Evolutionary conservation across 2,113 vertebrate genomes (phyloP), one percentile per base, ranked within the genome.

Genomic region (Anguilla japonica): DNA sequence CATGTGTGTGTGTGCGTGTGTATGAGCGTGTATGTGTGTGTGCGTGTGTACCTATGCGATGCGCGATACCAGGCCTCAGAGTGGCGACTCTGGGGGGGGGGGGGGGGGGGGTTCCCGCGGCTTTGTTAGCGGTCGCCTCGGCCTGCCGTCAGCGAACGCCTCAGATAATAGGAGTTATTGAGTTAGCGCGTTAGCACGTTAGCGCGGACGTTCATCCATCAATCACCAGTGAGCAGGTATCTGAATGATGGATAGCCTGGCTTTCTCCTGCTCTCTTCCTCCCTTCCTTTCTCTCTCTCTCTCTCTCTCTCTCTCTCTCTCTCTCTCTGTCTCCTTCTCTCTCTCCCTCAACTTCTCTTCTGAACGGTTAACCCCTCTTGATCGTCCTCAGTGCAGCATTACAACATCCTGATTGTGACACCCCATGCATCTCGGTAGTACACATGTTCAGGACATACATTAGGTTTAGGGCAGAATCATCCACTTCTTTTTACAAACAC

Each of bases 181-280:
- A 95, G 94, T 26, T 63, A 95, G 95, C 96, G 95, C 91, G 95
- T n/a, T n/a, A n/a, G n/a, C n/a, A n/a, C n/a, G n/a, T 26, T 67
- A 95, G 95, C 96, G 95, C 91, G 95, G 89, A 94, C 93, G 95
- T 95, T 92, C 92, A 93, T 95, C 93, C 94, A 96, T 96, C 94
- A 92, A 96, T 96, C 95, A 96, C 87, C 39, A 88, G 83, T 78
- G 90, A 94, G 89, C 86, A 91, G 92, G 22, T 67, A 26, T 67
- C 60, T 67, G 60, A 90, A 92, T 96, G 95, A 96, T 95, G 91
- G 92, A 96, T 95, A 91, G 91, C 91, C 88, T 92, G 89, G 90
- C 89, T 89, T 26, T 67, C 60, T 67, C 3, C 16, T 5, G 3
- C 18, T 67, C 18, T 67, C 18, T 90, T 41, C 82, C 82, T 13